Conservation (phyloP, 2,888 invertebrate genomes). For the Chloromyia formosa region DNA sequence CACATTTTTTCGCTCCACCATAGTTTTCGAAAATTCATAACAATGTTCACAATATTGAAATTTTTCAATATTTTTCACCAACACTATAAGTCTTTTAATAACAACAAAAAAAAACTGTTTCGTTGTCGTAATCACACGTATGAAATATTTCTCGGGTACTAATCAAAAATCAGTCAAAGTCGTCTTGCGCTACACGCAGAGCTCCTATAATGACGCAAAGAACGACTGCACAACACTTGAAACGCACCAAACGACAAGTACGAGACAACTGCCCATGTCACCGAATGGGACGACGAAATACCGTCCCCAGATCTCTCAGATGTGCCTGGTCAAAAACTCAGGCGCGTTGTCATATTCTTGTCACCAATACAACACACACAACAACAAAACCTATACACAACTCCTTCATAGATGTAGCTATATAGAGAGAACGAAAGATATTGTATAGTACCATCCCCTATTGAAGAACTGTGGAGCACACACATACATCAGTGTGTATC, state of each 20-base stretch:
- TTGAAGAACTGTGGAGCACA: constrained; percentile 44
- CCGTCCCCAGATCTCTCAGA: constrained; percentile 26
- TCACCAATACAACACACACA: constrained; percentile 28
- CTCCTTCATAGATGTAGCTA: constrained; percentile 26
- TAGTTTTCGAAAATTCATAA: too few relatives aligned
- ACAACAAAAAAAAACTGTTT: too few relatives aligned
- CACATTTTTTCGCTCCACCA: too few relatives aligned
- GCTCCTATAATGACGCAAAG: too few relatives aligned
- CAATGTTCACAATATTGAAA: too few relatives aligned
- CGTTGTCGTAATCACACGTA: too few relatives aligned
- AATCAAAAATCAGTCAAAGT: too few relatives aligned
- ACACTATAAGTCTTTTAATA: too few relatives aligned
- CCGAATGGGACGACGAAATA: constrained; percentile 27
- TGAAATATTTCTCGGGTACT: too few relatives aligned
- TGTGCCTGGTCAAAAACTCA: constrained; percentile 16
- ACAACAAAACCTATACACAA: constrained; percentile 22
- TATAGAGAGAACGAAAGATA: constrained; percentile 36
- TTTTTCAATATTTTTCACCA: too few relatives aligned
- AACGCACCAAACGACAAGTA: constrained; percentile 62
- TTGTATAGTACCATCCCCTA: constrained; percentile 32
- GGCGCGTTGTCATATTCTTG: constrained; percentile 25
- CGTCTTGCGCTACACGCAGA: too few relatives aligned
- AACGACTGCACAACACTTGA: constrained; percentile 43
- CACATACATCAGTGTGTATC: neutral
- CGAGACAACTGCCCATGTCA: constrained; percentile 53